phyloP scores from a whole-genome alignment of 2,797 vertebrate genomes.

The Halcyon smyrnensis region DNA sequence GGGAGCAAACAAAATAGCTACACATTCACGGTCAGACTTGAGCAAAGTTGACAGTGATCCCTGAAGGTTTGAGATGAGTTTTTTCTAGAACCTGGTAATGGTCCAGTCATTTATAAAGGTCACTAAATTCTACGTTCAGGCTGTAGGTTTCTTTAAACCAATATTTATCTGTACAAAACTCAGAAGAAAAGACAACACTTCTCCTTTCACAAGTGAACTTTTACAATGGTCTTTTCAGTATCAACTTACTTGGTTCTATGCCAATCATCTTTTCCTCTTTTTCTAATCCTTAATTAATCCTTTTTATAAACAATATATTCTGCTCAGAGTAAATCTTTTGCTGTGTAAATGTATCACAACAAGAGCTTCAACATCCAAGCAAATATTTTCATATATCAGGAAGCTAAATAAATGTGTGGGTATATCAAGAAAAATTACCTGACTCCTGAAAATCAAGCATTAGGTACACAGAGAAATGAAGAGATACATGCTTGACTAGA shows the following conservation, averaged over 20 bases:
- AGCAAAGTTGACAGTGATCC: neutral
- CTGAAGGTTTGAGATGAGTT: neutral
- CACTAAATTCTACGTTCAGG: neutral
- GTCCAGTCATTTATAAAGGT: neutral
- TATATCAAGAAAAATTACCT: neutral
- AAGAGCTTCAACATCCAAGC: neutral
- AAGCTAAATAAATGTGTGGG: neutral
- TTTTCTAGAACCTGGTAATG: neutral
- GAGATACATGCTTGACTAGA: neutral
- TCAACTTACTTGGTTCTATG: neutral
- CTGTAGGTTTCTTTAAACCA: neutral
- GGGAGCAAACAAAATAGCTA: slow-evolving; percentile 12
- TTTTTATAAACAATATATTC: slow-evolving; percentile 30
- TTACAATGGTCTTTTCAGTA: slow-evolving; percentile 21
- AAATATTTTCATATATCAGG: neutral
- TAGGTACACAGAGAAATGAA: neutral
- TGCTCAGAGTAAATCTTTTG: neutral
- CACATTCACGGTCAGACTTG: neutral
- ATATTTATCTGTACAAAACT: slow-evolving; percentile 6
- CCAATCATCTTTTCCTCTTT: neutral
- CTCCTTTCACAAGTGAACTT: slow-evolving; percentile 8
- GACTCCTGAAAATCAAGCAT: neutral
- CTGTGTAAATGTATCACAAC: neutral
- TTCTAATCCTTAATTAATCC: slow-evolving; percentile 35
- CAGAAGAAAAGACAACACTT: neutral